phyloP scores from a whole-genome alignment of 1,140 invertebrate species.

The Drosophila cardini region DNA sequence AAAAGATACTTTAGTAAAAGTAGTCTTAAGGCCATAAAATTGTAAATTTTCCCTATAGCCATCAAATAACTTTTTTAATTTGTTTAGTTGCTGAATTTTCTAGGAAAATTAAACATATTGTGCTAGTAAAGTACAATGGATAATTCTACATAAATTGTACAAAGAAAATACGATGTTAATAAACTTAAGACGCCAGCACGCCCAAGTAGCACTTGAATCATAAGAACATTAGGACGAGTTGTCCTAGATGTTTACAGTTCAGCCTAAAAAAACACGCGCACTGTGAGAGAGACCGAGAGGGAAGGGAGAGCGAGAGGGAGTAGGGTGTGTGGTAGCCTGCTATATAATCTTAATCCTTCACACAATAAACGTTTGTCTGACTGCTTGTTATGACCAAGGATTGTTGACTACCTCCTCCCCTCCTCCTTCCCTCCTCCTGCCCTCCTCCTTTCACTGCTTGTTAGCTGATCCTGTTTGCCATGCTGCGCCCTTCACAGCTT shows the following conservation, averaged over 20 bases:
- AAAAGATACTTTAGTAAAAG: too few relatives aligned
- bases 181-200: constrained; percentile 77
- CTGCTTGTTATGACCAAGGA: constrained; percentile 10
- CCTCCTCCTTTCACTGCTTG: constrained; percentile 41
- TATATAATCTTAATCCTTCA: constrained; percentile 82
- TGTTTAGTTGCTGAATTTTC: constrained; percentile 8
- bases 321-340: constrained; percentile 47
- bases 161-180: constrained; percentile 50
- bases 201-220: constrained; percentile 66
- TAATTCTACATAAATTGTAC: constrained; percentile 40
- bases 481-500: constrained; percentile 81
- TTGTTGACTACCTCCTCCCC: neutral
- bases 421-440: constrained; percentile 5
- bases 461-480: constrained; percentile 79
- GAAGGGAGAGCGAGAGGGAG: constrained; percentile 21
- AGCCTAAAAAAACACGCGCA: constrained; percentile 56
- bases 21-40: too few relatives aligned
- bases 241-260: constrained; percentile 52
- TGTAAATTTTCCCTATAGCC: neutral
- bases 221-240: constrained; percentile 67
- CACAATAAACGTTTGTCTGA: constrained; percentile 73
- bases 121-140: constrained; percentile 31
- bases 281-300: constrained; percentile 13
- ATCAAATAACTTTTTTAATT: neutral
- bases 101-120: neutral